These are phyloP conservation scores for Amphiura filiformis DNA, from an alignment of 35 echinoderm and acorn worm species.

Conservation along the genomic window DNA sequence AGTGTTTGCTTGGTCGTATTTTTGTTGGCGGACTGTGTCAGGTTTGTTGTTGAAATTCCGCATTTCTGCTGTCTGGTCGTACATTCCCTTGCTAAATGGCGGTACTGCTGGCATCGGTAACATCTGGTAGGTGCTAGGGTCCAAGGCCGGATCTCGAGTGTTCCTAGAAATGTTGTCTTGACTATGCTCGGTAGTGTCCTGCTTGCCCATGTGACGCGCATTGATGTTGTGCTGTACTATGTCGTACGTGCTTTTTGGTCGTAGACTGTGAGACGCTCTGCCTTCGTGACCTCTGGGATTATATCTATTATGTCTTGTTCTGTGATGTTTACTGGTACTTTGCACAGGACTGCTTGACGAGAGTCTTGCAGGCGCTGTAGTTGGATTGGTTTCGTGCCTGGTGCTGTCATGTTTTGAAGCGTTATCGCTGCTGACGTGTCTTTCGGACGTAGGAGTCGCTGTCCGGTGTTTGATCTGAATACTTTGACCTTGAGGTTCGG, in stretches of 20 bases:
- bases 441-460: neutral
- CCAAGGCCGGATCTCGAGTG: neutral
- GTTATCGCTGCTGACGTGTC: neutral
- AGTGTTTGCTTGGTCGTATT: neutral
- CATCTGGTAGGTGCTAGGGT: neutral
- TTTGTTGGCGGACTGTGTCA: neutral
- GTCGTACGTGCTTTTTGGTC: neutral
- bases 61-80: neutral
- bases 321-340: neutral
- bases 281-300: constrained; percentile 1
- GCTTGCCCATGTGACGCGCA: neutral
- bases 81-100: constrained; percentile 5
- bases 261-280: neutral
- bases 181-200: neutral
- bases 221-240: neutral
- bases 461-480: neutral
- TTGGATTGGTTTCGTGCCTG: neutral
- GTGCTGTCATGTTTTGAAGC: neutral
- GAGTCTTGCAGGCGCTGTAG: neutral
- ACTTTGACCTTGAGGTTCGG: neutral
- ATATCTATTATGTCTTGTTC: neutral
- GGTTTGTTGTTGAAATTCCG: neutral
- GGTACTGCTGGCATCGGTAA: neutral
- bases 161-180: constrained; percentile 1
- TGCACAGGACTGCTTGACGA: neutral